A percentile compares a stretch with the other conserved stretches of the same genome.
Evolutionary conservation across 2,797 vertebrate genomes (phyloP).

Genomic region (Lycodopsis pacificus): DNA sequence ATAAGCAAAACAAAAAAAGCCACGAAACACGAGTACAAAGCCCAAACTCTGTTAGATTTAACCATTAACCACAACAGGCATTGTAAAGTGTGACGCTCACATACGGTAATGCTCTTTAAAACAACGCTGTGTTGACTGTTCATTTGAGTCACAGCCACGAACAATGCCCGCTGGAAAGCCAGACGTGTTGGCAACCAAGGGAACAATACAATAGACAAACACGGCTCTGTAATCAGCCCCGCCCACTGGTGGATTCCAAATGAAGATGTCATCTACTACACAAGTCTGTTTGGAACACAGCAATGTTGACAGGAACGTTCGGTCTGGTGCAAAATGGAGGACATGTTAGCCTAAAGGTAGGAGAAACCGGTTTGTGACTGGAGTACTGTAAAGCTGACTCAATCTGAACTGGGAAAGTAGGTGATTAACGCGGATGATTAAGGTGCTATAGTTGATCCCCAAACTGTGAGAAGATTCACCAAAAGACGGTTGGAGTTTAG

Average conservation of each 20-base stretch:
- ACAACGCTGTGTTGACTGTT: conserved; percentile 47
- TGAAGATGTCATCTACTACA: conserved; percentile 64
- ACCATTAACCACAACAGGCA: conserved; percentile 46
- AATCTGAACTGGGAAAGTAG: conserved; percentile 6
- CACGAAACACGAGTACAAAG: conserved; percentile 53
- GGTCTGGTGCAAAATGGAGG: conserved; percentile 14
- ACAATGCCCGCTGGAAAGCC: conserved; percentile 58
- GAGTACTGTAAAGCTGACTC: conserved; percentile 29
- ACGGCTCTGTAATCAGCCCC: conserved; percentile 59
- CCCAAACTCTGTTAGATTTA: conserved; percentile 34
- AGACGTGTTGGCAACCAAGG: conserved; percentile 63
- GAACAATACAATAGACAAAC: conserved; percentile 70
- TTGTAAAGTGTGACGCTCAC: conserved; percentile 41
- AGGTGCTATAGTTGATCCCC: neutral
- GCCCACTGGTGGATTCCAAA: conserved; percentile 75
- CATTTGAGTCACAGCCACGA: conserved; percentile 56
- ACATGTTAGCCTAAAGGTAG: conserved; percentile 22
- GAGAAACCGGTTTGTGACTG: conserved; percentile 24
- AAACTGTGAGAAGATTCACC: neutral
- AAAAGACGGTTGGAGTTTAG: neutral
- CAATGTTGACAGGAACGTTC: conserved; percentile 28
- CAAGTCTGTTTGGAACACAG: conserved; percentile 43
- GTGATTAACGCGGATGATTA: conserved; percentile 37
- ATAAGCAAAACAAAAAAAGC: conserved; percentile 31
- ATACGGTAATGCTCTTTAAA: conserved; percentile 45